Conservation (phyloP, 2,797 vertebrate species). For the Hypotaenidia philippensis region DNA sequence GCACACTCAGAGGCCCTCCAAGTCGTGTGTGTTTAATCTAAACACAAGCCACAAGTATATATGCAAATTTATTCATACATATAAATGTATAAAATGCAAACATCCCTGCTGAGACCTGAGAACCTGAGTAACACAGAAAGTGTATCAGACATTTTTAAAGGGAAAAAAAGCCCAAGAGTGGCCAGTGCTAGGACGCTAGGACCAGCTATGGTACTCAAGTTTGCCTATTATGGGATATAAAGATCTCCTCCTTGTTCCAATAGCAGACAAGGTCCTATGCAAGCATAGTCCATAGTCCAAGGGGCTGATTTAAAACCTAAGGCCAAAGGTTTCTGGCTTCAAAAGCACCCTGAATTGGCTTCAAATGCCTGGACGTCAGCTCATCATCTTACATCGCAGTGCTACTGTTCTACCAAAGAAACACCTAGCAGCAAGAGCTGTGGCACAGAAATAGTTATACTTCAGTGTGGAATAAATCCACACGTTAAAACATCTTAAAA, state of each 20-base stretch:
- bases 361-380: background rate
- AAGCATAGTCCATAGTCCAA: background rate
- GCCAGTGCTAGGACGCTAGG: background rate
- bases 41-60: background rate
- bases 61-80: background rate
- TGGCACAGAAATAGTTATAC: constrained; percentile 2
- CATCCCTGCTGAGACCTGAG: background rate
- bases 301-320: background rate
- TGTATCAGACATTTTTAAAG: background rate
- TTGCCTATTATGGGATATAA: constrained; percentile 1
- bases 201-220: background rate
- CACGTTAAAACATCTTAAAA: constrained; percentile 2
- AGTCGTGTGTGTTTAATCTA: background rate
- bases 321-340: background rate
- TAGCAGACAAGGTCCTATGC: background rate
- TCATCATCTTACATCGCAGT: background rate
- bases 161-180: background rate
- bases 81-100: background rate
- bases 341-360: background rate
- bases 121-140: background rate
- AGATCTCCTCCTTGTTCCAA: background rate
- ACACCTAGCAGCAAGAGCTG: background rate
- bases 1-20: rapidly evolving
- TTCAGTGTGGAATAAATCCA: background rate
- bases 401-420: background rate